Percentiles rank a stretch among this genome's conserved stretches.
These are phyloP conservation scores for Blera fallax DNA, from an alignment of 2,888 invertebrate species.

Conservation along the genomic window DNA sequence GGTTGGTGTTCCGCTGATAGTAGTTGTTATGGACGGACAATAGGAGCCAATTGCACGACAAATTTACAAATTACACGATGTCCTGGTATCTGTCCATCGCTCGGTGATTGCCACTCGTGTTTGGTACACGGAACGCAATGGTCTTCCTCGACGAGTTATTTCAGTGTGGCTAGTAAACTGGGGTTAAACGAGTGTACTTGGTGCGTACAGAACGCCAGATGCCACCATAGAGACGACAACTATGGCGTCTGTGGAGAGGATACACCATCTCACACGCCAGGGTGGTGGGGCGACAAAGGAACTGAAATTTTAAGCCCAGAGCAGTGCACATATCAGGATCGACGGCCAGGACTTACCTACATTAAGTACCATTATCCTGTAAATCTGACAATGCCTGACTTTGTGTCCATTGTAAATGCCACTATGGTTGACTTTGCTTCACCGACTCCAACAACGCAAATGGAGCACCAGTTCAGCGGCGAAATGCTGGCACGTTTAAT, in stretches of 20 bases:
- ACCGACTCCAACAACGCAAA: slow-evolving; percentile 86
- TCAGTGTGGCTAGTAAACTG: slow-evolving; percentile 89
- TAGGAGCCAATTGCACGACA: slow-evolving; percentile 94
- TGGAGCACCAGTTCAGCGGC: slow-evolving; percentile 87
- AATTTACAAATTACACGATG: slow-evolving; percentile 94
- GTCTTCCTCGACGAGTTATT: slow-evolving; percentile 74
- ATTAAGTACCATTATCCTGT: slow-evolving; percentile 93
- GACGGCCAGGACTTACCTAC: slow-evolving; percentile 93
- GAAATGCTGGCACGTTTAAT: slow-evolving; percentile 89
- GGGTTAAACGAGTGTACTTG: slow-evolving; percentile 92
- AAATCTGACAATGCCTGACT: slow-evolving; percentile 94
- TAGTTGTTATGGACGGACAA: slow-evolving; percentile 91
- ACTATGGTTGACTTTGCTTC: slow-evolving; percentile 91
- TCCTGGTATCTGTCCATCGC: slow-evolving; percentile 93
- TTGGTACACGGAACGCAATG: slow-evolving; percentile 86
- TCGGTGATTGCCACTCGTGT: slow-evolving; percentile 95
- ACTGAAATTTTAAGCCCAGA: slow-evolving; percentile 88
- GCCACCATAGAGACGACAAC: slow-evolving; percentile 92
- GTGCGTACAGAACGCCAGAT: slow-evolving; percentile 96
- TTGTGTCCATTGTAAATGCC: slow-evolving; percentile 92
- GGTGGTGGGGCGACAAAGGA: slow-evolving; percentile 95
- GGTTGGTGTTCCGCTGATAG: slow-evolving; percentile 95
- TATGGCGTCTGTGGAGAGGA: slow-evolving; percentile 92
- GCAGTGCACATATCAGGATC: slow-evolving; percentile 90
- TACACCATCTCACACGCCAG: slow-evolving; percentile 90